Evolutionary conservation across 2,888 invertebrate genomes (phyloP).

Genomic region (Anaspis maculata): DNA sequence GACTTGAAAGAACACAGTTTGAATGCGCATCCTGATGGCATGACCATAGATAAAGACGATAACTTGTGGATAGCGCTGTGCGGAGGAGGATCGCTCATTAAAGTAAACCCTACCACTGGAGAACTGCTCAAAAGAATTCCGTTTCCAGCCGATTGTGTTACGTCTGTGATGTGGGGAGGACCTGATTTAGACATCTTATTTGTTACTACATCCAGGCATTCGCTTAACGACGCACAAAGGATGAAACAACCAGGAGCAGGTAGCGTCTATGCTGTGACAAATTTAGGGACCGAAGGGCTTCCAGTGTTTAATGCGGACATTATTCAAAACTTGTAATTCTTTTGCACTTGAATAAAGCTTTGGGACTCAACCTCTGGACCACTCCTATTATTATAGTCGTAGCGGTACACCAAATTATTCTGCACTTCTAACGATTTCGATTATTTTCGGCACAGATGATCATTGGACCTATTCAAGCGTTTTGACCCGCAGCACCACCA

Average conservation of each 20-base stretch:
- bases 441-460: no score
- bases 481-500: no score
- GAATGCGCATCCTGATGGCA: conserved; percentile 33
- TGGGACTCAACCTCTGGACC: no score
- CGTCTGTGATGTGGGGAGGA: conserved; percentile 56
- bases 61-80: conserved; percentile 68
- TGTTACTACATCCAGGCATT: conserved; percentile 46
- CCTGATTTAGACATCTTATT: conserved; percentile 48
- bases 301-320: conserved; percentile 18
- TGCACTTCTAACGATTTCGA: no score
- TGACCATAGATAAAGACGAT: conserved; percentile 67
- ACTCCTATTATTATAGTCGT: no score
- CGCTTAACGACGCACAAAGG: conserved; percentile 17
- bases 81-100: conserved; percentile 52
- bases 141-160: conserved; percentile 47
- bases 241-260: conserved; percentile 40
- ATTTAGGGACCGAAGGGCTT: conserved; percentile 23
- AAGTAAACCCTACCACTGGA: conserved; percentile 39
- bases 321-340: no score
- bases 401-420: no score
- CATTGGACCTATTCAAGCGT: no score
- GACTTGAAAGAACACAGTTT: conserved; percentile 13
- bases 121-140: conserved; percentile 38
- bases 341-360: no score
- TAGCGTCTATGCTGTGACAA: conserved; percentile 24